Percentiles rank a stretch among this genome's conserved stretches.
phyloP scores from a whole-genome alignment of 2,797 vertebrate species.

The Bryconaethiops microstoma region DNA sequence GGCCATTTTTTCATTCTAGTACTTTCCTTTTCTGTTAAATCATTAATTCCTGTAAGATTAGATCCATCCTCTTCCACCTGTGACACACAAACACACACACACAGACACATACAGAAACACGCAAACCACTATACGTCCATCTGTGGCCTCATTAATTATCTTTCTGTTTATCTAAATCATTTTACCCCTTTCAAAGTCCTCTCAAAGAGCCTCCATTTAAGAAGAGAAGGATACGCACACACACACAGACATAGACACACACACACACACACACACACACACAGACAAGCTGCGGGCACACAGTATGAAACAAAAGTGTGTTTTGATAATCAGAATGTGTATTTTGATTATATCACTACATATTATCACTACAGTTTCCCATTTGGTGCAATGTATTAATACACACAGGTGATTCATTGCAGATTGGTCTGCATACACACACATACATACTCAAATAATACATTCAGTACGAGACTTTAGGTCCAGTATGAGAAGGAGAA shows the following conservation, averaged over 20 bases:
- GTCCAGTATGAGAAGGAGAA: neutral
- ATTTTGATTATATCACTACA: neutral
- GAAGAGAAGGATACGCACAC: neutral
- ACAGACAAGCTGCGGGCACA: neutral
- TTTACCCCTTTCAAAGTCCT: conserved; percentile 68
- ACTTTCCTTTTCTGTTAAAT: conserved; percentile 74
- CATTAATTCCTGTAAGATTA: conserved; percentile 78
- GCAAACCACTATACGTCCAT: conserved; percentile 68
- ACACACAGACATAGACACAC: too few species aligned
- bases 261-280: neutral
- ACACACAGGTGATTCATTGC: too few species aligned
- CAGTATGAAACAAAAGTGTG: neutral
- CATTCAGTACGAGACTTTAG: too few species aligned
- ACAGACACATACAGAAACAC: neutral
- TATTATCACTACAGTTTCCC: neutral
- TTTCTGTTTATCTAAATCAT: conserved; percentile 78
- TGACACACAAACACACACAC: conserved; percentile 31
- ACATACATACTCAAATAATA: too few species aligned
- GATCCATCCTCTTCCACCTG: conserved; percentile 59
- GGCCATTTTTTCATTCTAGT: conserved; percentile 73
- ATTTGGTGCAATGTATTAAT: too few species aligned
- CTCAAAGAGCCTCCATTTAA: conserved; percentile 38
- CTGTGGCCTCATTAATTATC: conserved; percentile 80
- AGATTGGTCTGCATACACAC: too few species aligned
- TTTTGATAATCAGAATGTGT: neutral